These are phyloP conservation scores for Callosobruchus maculatus DNA, from an alignment of 2,888 invertebrate species.

Conservation along the genomic window DNA sequence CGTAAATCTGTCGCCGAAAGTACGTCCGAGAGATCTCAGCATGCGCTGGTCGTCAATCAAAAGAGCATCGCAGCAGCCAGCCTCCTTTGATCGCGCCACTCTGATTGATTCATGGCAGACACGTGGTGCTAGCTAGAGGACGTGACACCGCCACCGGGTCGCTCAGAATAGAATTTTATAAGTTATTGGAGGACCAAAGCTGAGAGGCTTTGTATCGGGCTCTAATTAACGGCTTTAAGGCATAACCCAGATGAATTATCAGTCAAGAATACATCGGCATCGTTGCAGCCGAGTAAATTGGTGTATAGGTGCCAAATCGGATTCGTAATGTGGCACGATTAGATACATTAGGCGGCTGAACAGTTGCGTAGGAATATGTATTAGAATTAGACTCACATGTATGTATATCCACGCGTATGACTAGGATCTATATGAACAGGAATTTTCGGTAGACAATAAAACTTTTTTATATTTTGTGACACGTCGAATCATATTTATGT, in stretches of 20 bases:
- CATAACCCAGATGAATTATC: background rate
- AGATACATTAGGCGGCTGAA: too few species aligned
- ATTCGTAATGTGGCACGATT: background rate
- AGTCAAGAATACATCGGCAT: background rate
- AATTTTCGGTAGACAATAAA: too few species aligned
- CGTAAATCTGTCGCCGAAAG: constrained; percentile 30
- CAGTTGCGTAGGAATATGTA: too few species aligned
- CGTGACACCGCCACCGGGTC: constrained; percentile 1
- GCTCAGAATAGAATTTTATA: constrained; percentile 10
- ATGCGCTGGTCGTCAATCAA: constrained; percentile 43
- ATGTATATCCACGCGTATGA: too few species aligned
- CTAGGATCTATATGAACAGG: too few species aligned
- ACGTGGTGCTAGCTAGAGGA: constrained; percentile 41
- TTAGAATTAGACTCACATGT: too few species aligned
- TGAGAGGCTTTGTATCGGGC: background rate
- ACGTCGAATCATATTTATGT: too few species aligned
- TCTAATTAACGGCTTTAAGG: background rate
- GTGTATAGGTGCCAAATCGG: background rate
- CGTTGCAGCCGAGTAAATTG: background rate
- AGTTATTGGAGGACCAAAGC: background rate
- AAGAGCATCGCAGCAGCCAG: constrained; percentile 10
- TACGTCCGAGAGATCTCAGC: constrained; percentile 16
- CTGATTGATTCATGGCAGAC: constrained; percentile 48
- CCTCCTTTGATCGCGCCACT: constrained; percentile 41
- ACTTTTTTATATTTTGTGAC: too few species aligned